Evolutionary conservation across 2,888 invertebrate genomes (phyloP).

Genomic region (Rhamphomyia laevipes): DNA sequence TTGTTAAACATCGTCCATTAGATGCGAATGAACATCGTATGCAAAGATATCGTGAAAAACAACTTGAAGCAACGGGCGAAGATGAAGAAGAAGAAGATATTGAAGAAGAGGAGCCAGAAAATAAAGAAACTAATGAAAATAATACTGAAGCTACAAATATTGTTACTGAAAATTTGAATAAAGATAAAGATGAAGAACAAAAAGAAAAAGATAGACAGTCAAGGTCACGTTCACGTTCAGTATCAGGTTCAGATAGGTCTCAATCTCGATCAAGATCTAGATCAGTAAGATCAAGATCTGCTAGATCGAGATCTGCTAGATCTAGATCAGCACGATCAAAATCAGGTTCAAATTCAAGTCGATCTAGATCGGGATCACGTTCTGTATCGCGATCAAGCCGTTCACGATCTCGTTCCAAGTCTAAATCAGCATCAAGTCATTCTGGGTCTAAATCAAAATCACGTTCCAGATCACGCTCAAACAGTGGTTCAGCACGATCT

Average conservation of each 20-base stretch:
- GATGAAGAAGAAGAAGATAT: conserved; percentile 58
- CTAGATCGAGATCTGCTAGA: conserved; percentile 31
- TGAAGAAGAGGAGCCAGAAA: conserved; percentile 39
- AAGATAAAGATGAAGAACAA: conserved; percentile 25
- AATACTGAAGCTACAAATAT: conserved; percentile 18
- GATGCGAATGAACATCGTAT: conserved; percentile 75
- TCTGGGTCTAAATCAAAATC: conserved; percentile 23
- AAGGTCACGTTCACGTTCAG: conserved; percentile 28
- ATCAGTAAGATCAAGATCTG: conserved; percentile 18
- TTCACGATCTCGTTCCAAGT: conserved; percentile 24
- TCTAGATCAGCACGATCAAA: conserved; percentile 19
- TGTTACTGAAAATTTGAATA: conserved; percentile 20
- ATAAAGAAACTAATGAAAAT: conserved; percentile 16
- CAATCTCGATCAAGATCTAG: conserved; percentile 28
- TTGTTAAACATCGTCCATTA: conserved; percentile 82
- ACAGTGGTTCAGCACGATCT: conserved; percentile 3
- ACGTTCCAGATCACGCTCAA: conserved; percentile 22
- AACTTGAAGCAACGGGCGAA: conserved; percentile 72
- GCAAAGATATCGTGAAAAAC: conserved; percentile 74
- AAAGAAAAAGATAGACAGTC: conserved; percentile 21
- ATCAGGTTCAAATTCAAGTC: conserved; percentile 13
- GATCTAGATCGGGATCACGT: conserved; percentile 19
- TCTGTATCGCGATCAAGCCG: conserved; percentile 21
- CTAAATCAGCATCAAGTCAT: conserved; percentile 25
- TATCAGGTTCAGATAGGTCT: conserved; percentile 25